phyloP scores from a whole-genome alignment of 2,113 vertebrate genomes.

The Ophthalmolycus amberensis region DNA sequence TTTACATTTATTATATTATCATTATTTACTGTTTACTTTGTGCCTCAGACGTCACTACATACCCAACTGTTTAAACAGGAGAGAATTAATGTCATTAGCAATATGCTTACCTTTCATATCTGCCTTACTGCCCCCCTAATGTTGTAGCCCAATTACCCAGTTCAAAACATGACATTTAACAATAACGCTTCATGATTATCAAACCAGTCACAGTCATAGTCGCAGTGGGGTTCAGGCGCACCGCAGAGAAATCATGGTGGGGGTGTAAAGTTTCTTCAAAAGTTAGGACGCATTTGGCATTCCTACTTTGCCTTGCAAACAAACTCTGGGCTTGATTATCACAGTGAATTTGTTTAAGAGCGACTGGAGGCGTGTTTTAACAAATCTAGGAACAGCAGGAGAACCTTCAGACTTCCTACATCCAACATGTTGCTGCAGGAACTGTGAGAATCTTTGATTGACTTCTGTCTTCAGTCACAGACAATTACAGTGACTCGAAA shows the following conservation, averaged over 20 bases:
- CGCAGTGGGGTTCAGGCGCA: constrained; percentile 36
- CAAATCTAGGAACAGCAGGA: constrained; percentile 35
- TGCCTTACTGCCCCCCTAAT: background rate
- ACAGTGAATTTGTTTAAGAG: constrained; percentile 57
- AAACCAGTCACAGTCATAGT: constrained; percentile 47
- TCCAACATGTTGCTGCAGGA: background rate
- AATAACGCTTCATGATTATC: constrained; percentile 46
- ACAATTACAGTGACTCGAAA: background rate
- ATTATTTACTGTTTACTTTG: background rate
- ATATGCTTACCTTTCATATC: constrained; percentile 7
- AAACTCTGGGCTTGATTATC: constrained; percentile 45
- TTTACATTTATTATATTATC: background rate
- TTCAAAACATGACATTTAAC: constrained; percentile 5
- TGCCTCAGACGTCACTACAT: background rate
- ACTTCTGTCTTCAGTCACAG: constrained; percentile 3
- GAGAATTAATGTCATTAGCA: background rate
- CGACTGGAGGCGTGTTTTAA: constrained; percentile 21
- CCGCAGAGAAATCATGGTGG: constrained; percentile 42
- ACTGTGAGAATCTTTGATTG: background rate
- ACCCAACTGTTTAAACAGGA: background rate
- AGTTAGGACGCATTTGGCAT: constrained; percentile 23
- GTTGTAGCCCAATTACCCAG: constrained; percentile 25
- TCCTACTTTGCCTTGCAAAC: constrained; percentile 73
- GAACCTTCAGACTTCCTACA: background rate
- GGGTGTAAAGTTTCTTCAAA: constrained; percentile 37